These are phyloP conservation scores for Oplegnathus fasciatus DNA, from an alignment of 2,113 vertebrate species.

Conservation along the genomic window DNA sequence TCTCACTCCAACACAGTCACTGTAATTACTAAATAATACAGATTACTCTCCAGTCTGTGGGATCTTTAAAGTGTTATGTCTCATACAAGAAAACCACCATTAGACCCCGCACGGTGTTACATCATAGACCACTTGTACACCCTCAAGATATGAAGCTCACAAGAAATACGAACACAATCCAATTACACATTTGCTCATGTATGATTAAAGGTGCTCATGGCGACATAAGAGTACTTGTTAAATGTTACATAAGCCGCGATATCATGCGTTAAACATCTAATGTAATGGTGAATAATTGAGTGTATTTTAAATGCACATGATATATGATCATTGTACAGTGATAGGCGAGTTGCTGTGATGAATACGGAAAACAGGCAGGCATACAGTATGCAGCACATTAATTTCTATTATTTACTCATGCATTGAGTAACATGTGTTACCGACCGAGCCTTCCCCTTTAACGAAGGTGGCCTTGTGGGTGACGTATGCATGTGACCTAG, in stretches of 20 bases:
- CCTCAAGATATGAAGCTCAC: neutral
- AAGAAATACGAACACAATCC: slow-evolving; percentile 10
- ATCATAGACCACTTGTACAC: neutral
- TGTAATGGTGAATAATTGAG: slow-evolving; percentile 23
- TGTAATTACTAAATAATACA: neutral
- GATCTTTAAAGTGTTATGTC: neutral
- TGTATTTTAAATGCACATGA: slow-evolving; percentile 1
- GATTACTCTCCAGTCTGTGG: neutral
- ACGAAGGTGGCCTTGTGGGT: too few species aligned
- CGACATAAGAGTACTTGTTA: neutral
- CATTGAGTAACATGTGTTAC: too few species aligned
- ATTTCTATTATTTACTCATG: slow-evolving; percentile 12
- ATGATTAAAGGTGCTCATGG: neutral
- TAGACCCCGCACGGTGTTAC: neutral
- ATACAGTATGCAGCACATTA: neutral
- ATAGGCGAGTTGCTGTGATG: neutral
- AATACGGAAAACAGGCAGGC: neutral
- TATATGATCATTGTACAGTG: slow-evolving; percentile 11
- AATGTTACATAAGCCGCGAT: neutral
- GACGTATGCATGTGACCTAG: too few species aligned
- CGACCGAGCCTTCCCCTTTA: too few species aligned
- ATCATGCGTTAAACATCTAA: slow-evolving; percentile 25
- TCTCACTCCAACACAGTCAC: slow-evolving; percentile 4
- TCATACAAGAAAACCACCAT: neutral
- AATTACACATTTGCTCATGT: slow-evolving; percentile 2